phyloP scores from a whole-genome alignment of 1,140 invertebrate species.

The Cyclina sinensis region DNA sequence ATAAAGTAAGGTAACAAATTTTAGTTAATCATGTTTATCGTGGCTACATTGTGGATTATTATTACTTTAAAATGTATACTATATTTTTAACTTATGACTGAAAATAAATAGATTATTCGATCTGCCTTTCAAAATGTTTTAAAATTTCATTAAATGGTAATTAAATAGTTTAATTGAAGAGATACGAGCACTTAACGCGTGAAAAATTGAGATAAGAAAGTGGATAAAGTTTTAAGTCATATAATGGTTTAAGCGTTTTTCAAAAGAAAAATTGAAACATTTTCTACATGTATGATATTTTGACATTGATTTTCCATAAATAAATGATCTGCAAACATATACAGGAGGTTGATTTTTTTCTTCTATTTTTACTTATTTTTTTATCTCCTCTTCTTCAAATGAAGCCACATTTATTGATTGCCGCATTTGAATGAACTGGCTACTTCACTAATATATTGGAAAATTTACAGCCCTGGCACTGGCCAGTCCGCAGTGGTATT shows the following conservation, averaged over 20 bases:
- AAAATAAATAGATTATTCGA: constrained; percentile 16
- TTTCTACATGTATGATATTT: no score
- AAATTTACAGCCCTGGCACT: not conserved
- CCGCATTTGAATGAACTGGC: not conserved
- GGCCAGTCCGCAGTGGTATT: constrained; percentile 15
- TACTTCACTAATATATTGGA: constrained; percentile 7
- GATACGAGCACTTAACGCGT: not conserved
- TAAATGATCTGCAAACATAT: no score
- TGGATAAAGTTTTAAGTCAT: not conserved
- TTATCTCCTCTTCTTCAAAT: not conserved
- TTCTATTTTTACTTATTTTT: not conserved
- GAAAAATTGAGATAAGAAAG: not conserved
- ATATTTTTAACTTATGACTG: not conserved
- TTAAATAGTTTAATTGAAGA: constrained; percentile 25
- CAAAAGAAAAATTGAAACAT: no score
- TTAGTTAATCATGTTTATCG: not conserved
- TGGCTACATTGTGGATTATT: not conserved
- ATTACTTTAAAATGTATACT: not conserved
- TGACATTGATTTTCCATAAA: not conserved
- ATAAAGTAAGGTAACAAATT: constrained; percentile 12
- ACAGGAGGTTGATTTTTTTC: no score
- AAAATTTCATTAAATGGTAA: not conserved
- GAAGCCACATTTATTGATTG: constrained; percentile 1
- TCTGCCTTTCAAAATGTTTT: not conserved
- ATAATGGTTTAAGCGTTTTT: not conserved